Evolutionary conservation across 1,140 invertebrate genomes (phyloP).

Genomic region (Sitophilus oryzae): DNA sequence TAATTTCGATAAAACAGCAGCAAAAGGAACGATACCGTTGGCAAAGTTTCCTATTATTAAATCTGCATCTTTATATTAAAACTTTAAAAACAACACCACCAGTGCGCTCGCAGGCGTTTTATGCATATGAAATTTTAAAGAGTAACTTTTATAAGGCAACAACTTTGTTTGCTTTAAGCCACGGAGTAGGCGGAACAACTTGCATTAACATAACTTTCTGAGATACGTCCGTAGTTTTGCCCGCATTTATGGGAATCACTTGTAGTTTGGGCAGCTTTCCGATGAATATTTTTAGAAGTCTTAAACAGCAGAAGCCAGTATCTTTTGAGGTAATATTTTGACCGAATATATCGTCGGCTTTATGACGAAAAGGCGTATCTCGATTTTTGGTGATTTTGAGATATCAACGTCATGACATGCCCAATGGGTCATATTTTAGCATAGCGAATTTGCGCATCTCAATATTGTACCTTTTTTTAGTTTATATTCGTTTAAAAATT

Average conservation of each 20-base stretch:
- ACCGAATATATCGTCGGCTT: too few species aligned
- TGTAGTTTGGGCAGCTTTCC: background rate
- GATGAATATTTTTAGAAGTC: background rate
- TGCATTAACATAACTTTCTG: constrained; percentile 1
- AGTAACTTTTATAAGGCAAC: background rate
- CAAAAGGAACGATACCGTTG: background rate
- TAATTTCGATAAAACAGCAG: background rate
- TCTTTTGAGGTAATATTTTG: background rate
- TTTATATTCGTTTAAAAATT: too few species aligned
- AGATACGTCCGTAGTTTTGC: background rate
- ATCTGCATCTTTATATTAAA: constrained; percentile 5
- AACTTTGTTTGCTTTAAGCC: constrained; percentile 5
- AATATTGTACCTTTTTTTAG: too few species aligned
- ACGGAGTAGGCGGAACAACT: constrained; percentile 1
- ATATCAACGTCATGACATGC: too few species aligned
- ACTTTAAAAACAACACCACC: background rate
- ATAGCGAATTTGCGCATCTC: too few species aligned
- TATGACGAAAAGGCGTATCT: too few species aligned
- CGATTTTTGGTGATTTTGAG: too few species aligned
- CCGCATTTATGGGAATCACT: background rate
- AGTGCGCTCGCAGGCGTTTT: constrained; percentile 1
- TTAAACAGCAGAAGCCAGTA: background rate
- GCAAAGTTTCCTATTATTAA: background rate
- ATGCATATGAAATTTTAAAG: constrained; percentile 7
- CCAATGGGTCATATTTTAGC: too few species aligned